Evolutionary conservation across 2,888 invertebrate species (phyloP).

Genomic region (Ligdia adustata): DNA sequence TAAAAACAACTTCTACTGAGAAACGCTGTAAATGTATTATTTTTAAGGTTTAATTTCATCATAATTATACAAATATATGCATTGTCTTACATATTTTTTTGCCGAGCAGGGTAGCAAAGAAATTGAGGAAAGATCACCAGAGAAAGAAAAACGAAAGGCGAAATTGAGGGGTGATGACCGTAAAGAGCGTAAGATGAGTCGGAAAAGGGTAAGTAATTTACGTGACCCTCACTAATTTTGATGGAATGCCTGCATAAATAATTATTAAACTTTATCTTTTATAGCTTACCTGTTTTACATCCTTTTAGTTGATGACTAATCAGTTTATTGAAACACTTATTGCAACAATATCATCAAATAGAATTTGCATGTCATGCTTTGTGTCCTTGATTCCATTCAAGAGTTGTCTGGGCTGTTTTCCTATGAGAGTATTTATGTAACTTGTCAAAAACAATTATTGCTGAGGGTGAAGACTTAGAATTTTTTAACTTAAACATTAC

Average conservation of each 20-base stretch:
- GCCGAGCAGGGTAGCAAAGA: constrained; percentile 81
- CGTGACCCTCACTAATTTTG: constrained; percentile 17
- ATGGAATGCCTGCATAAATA: background rate
- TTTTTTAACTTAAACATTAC: no score
- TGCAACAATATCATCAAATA: no score
- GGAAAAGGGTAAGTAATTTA: constrained; percentile 87
- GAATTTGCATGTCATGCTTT: no score
- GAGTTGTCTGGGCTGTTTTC: no score
- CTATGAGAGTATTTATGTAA: no score
- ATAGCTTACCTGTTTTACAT: background rate
- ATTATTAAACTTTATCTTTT: background rate
- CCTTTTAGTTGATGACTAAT: no score
- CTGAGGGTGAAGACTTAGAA: no score
- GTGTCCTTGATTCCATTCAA: no score
- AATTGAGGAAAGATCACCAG: constrained; percentile 84
- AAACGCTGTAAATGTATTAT: background rate
- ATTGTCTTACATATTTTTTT: constrained; percentile 35
- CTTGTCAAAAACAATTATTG: no score
- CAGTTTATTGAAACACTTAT: no score
- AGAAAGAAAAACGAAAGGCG: constrained; percentile 90
- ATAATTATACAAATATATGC: constrained; percentile 1
- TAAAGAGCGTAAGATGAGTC: constrained; percentile 91
- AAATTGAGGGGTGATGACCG: constrained; percentile 82
- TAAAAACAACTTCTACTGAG: background rate
- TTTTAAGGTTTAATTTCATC: constrained; percentile 2